Base-by-base conservation (phyloP, 2,888 invertebrate genomes). In the Oxyteleia sp. region DNA sequence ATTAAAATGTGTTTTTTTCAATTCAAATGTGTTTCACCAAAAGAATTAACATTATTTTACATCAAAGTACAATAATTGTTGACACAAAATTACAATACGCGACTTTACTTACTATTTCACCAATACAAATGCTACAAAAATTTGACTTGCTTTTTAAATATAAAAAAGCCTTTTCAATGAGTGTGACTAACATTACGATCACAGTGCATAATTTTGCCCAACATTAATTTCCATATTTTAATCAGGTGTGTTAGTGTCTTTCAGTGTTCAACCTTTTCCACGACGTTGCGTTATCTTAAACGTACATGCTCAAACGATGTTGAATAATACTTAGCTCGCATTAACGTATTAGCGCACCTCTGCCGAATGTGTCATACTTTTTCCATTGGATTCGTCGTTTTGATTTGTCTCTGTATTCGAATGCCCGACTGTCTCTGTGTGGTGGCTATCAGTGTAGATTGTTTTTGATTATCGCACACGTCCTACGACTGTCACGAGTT, bases 391-490 rank as follows among this genome's bases (percentile, higher is more conserved):
- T 41, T 61, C 15, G 26, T 68, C 23, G 66, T 15, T 26, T 57
- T n/a, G 10, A 45, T 23, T 53, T 5, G 47, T 64, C 35, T 47
- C 16, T 13, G 49, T 49, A 18, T 76, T 16, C 61, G 15, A 35
- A 11, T 7, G 18, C 23, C 5, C 11, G 18, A 7, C 26, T 29
- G 10, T 45, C 8, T 64, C 29, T 29, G 10, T 59, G 57, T 53
- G 43, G 35, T 64, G 64, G 41, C 10, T 49, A 64, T 72, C 55
- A 68, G 55, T 74, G 74, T 81, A 74, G 74, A 78, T 61, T 76
- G 63, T 78, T 72, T n/a, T 64, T 68, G 32, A 78, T 84, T 81
- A 84, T 76, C 63, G 66, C 53, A 63, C 68, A 15, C 38, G 53
- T 72, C 32, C 11, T 84, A 68, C 57, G 26, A 71, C 43, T 61